Percentiles rank a stretch among this genome's conserved stretches.
Evolutionary conservation across 1,140 invertebrate species (phyloP).

Genomic region (Gonioctena quinquepunctata): DNA sequence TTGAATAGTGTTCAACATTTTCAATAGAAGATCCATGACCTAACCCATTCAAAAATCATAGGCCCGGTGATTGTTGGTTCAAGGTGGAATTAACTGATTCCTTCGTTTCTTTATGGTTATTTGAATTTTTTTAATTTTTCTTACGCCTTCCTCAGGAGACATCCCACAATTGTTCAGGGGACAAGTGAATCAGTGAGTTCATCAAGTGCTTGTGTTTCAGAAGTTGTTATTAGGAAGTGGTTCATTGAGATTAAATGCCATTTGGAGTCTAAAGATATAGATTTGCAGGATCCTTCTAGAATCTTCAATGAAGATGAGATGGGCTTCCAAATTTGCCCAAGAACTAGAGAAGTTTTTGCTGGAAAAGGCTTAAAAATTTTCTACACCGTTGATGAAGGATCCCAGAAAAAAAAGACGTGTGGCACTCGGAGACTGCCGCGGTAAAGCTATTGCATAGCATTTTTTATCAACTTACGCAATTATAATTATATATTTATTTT

Average conservation of each 20-base stretch:
- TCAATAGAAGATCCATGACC: constrained; percentile 23
- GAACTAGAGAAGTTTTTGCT: constrained; percentile 44
- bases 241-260: too few relatives aligned
- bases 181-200: constrained; percentile 36
- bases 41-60: constrained; percentile 43
- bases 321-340: constrained; percentile 48
- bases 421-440: too few relatives aligned
- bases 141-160: constrained; percentile 30
- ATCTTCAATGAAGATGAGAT: constrained; percentile 54
- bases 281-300: constrained; percentile 28
- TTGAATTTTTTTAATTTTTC: too few relatives aligned
- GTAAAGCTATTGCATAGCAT: too few relatives aligned
- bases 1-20: constrained; percentile 23
- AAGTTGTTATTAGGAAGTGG: too few relatives aligned
- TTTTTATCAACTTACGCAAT: too few relatives aligned
- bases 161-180: constrained; percentile 36
- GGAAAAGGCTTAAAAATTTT: constrained; percentile 47
- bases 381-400: constrained; percentile 43
- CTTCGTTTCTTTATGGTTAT: too few relatives aligned
- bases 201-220: constrained; percentile 43
- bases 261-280: too few relatives aligned
- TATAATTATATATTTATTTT: too few relatives aligned
- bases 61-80: constrained; percentile 42
- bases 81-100: constrained; percentile 21
- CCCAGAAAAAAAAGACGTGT: constrained; percentile 26